Percentiles rank a stretch among this genome's conserved stretches.
phyloP scores from a whole-genome alignment of 1,140 invertebrate species.

The Heliconius nattereri region DNA sequence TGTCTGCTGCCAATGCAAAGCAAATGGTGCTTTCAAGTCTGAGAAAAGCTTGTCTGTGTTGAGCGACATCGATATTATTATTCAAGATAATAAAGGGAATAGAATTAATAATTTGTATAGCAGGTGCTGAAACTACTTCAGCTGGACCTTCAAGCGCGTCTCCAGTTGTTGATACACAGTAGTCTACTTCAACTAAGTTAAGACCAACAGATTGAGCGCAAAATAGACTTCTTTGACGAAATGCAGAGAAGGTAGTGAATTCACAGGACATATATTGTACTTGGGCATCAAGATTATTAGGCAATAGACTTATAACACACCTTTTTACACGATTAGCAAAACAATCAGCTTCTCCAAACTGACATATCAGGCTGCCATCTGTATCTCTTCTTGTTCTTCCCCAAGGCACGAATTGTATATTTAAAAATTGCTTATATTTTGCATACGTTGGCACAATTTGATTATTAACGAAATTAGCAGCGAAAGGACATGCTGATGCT shows the following conservation, averaged over 20 bases:
- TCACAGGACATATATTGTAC: conserved; percentile 72
- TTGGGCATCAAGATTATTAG: conserved; percentile 22
- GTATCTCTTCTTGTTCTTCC: conserved; percentile 27
- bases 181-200: conserved; percentile 53
- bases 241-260: conserved; percentile 52
- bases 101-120: conserved; percentile 58
- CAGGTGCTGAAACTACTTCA: conserved; percentile 40
- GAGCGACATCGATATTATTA: conserved; percentile 42
- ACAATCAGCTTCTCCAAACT: conserved; percentile 27
- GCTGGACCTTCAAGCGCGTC: conserved; percentile 50
- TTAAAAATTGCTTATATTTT: conserved; percentile 27
- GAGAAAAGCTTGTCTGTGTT: conserved; percentile 40
- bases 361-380: conserved; percentile 23
- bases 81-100: conserved; percentile 66
- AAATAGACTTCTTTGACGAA: conserved; percentile 47
- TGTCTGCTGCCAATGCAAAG: conserved; percentile 56
- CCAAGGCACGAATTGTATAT: conserved; percentile 37
- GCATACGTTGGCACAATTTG: conserved; percentile 20
- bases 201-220: conserved; percentile 55
- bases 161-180: conserved; percentile 52
- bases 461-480: conserved; percentile 20
- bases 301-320: conserved; percentile 17
- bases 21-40: conserved; percentile 56
- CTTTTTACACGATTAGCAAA: conserved; percentile 26
- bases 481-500: conserved; percentile 31